Percentiles rank a stretch among this genome's conserved stretches.
These are phyloP conservation scores for Agrilus mali DNA, from an alignment of 2,888 invertebrate species.

Conservation along the genomic window DNA sequence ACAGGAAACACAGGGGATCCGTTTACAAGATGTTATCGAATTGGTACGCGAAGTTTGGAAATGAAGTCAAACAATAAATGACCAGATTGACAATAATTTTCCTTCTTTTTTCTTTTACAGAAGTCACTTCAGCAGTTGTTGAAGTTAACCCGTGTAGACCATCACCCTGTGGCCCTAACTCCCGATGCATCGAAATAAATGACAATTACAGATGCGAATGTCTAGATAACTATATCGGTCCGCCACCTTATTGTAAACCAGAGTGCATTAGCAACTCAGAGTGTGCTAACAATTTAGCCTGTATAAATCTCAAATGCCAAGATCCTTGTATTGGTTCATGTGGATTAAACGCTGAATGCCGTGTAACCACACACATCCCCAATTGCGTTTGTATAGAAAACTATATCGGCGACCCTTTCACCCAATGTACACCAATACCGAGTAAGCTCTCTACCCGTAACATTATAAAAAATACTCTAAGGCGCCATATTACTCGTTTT, in stretches of 20 bases:
- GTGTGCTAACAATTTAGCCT: constrained; percentile 53
- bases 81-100: neutral
- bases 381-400: constrained; percentile 58
- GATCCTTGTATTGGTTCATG: constrained; percentile 67
- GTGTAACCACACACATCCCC: constrained; percentile 61
- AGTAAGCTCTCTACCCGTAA: constrained; percentile 36
- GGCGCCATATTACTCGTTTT: too few species aligned
- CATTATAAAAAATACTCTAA: too few species aligned
- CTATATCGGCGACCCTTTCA: constrained; percentile 55
- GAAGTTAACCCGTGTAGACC: constrained; percentile 48
- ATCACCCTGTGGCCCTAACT: constrained; percentile 60
- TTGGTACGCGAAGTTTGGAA: neutral
- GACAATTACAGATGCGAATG: constrained; percentile 49
- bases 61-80: too few species aligned
- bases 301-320: constrained; percentile 55
- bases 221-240: constrained; percentile 56
- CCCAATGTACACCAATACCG: constrained; percentile 40
- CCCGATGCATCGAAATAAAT: constrained; percentile 51
- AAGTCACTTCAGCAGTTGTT: constrained; percentile 10
- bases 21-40: constrained; percentile 43
- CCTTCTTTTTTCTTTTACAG: constrained; percentile 2
- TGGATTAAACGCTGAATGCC: constrained; percentile 56
- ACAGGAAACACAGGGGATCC: constrained; percentile 56
- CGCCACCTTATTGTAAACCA: constrained; percentile 55
- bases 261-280: constrained; percentile 64